phyloP scores from a whole-genome alignment of 2,888 invertebrate genomes.

The Eristalinus aeneus region DNA sequence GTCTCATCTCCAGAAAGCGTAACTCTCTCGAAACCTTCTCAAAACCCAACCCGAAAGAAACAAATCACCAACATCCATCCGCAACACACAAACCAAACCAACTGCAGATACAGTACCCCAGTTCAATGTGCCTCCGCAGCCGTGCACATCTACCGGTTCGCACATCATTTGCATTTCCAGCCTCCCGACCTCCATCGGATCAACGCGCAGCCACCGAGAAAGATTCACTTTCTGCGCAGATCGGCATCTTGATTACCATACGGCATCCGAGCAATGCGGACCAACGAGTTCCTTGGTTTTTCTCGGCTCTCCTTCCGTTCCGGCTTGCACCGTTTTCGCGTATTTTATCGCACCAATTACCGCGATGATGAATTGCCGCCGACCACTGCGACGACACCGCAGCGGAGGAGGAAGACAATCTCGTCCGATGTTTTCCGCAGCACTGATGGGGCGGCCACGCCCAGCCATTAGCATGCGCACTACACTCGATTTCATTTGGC shows the following conservation, averaged over 20 bases:
- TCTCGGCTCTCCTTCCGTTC: constrained; percentile 33
- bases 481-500: constrained; percentile 62
- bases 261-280: constrained; percentile 54
- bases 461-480: constrained; percentile 64
- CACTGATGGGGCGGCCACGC: constrained; percentile 22
- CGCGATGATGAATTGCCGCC: background rate
- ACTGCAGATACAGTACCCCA: constrained; percentile 24
- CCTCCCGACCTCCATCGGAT: background rate
- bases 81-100: background rate
- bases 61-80: background rate
- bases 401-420: constrained; percentile 42
- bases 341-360: background rate
- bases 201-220: constrained; percentile 7
- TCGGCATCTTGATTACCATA: constrained; percentile 33
- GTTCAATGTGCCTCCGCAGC: background rate
- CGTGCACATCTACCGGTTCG: constrained; percentile 13
- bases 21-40: background rate
- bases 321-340: background rate
- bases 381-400: background rate
- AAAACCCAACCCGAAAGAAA: background rate
- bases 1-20: background rate
- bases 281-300: constrained; percentile 42
- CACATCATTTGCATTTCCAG: constrained; percentile 39
- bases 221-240: constrained; percentile 48
- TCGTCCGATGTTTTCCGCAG: constrained; percentile 24